Base-by-base conservation (phyloP, 1,140 invertebrate species). In the Kradibia gibbosae region DNA sequence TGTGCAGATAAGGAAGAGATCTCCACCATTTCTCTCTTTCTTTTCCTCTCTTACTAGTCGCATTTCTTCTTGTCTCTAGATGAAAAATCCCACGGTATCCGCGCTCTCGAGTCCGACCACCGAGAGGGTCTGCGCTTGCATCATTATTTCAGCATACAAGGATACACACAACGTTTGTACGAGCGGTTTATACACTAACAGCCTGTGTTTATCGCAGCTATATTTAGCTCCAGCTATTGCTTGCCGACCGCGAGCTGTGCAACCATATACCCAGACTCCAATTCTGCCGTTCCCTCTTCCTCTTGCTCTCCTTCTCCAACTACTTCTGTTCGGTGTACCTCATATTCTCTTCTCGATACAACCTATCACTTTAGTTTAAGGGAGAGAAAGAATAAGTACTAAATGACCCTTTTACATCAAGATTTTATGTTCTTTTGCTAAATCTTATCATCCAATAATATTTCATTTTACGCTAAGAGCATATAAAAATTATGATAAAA, bases 151-250 rank as follows among this genome's bases (percentile, higher is more conserved):
- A 82, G 80, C 84, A 87, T 85, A 84, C 85, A 86, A 85, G 85
- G 83, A 88, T 88, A 83, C 83, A 84, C 81, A 81, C 85, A 85
- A 80, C 73, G 70, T 50, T 72, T 48, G 70, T 48, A 36, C 48
- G 34, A 67, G 78, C 71, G 83, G 83, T 85, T 85, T 83, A 82
- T 70, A 79, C 67, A 85, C 87, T 88, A 88, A 88, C 87, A 88
- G 85, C 83, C 84, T 85, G 84, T 88, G 86, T 89, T 89, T 89
- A 89, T 89, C 88, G 86, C 83, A 78, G 86, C 87, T 89, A 89
- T 87, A 88, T 89, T 88, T 89, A 88, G 87, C 80, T 78, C 73
- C 74, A 83, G 83, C 85, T 86, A 86, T 89, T 86, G 87, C 88
- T 88, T 31, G 85, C 85, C 87, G 77, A 87, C 84, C 86, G 85